These are phyloP conservation scores for Petrosia ficiformis DNA, from an alignment of 37 sponge, comb jelly and placozoan genomes.

Conservation along the genomic window DNA sequence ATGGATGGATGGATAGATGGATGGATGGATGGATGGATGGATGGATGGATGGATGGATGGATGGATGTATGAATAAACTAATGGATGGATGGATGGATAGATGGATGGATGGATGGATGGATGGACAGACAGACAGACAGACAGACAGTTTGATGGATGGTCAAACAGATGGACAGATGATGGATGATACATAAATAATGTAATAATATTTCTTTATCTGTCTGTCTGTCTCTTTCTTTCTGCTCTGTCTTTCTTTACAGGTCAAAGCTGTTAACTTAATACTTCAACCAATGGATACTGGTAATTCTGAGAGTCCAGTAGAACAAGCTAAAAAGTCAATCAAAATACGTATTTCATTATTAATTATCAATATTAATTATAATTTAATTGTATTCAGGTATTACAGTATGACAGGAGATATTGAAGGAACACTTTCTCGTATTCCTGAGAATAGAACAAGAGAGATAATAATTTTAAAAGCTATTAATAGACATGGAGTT, in stretches of 20 bases:
- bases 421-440: conserved; percentile 16
- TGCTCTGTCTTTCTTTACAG: conserved; percentile 3
- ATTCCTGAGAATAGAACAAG: conserved; percentile 18
- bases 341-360: background rate
- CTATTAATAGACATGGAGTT: conserved; percentile 23
- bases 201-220: too few species aligned
- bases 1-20: too few species aligned
- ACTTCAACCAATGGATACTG: background rate
- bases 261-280: conserved; percentile 2
- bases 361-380: background rate
- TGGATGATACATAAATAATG: too few species aligned
- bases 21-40: too few species aligned
- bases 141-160: too few species aligned
- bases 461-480: conserved; percentile 33
- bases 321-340: background rate
- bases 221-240: background rate
- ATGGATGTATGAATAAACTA: too few species aligned
- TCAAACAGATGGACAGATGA: too few species aligned
- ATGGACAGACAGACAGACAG: too few species aligned
- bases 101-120: too few species aligned
- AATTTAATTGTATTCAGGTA: conserved; percentile 5
- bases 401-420: conserved; percentile 20
- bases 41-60: too few species aligned
- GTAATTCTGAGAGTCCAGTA: background rate
- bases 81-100: too few species aligned